These are phyloP conservation scores for Drosophila murphyi DNA, from an alignment of 1,140 invertebrate species.

Conservation along the genomic window DNA sequence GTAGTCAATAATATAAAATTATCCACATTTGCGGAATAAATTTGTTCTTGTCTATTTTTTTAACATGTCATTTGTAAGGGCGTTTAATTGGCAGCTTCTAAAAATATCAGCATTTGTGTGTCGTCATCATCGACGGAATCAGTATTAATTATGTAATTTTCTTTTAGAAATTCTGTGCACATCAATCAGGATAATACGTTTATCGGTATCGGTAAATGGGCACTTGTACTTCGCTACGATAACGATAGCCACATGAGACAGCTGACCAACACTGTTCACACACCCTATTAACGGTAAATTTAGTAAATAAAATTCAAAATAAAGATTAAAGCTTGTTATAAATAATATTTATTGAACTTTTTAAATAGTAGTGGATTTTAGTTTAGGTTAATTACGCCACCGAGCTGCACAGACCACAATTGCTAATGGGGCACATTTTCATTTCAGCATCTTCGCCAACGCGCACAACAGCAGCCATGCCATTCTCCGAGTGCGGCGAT, in stretches of 20 bases:
- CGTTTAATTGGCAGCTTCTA: background rate
- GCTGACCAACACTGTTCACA: background rate
- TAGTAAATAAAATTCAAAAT: background rate
- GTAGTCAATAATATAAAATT: too few relatives aligned
- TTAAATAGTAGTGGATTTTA: background rate
- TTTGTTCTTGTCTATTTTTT: background rate
- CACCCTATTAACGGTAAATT: background rate
- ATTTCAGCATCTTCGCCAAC: conserved; percentile 84
- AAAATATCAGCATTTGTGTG: background rate
- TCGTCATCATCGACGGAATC: background rate
- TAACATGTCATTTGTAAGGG: background rate
- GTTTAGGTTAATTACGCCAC: conserved; percentile 44
- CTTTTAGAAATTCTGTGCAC: too few relatives aligned
- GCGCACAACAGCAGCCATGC: conserved; percentile 86
- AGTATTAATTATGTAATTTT: background rate
- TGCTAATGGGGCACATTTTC: conserved; percentile 83
- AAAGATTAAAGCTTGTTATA: background rate
- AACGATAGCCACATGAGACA: background rate
- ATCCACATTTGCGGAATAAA: background rate
- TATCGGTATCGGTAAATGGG: background rate
- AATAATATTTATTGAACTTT: background rate
- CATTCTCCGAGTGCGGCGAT: conserved; percentile 86
- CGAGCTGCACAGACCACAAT: conserved; percentile 76
- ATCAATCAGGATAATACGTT: background rate
- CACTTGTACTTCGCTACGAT: background rate